These are phyloP conservation scores for Aleiodes leptofemur DNA, from an alignment of 2,888 invertebrate species.

Conservation along the genomic window DNA sequence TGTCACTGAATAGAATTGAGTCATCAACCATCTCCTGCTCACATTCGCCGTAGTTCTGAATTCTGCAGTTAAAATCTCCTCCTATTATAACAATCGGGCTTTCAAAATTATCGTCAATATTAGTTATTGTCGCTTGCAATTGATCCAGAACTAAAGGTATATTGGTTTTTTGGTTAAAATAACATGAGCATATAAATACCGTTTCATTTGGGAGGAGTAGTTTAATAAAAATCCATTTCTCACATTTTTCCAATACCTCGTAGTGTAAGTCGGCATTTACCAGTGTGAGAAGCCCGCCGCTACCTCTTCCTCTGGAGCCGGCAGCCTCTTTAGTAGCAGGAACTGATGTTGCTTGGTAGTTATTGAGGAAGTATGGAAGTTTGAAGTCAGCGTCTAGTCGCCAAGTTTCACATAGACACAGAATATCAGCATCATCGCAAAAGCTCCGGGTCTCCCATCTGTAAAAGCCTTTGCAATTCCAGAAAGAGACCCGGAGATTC, in stretches of 20 bases:
- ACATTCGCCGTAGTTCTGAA: background rate
- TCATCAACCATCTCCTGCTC: background rate
- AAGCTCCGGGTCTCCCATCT: slow-evolving; percentile 5
- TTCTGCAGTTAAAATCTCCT: slow-evolving; percentile 8
- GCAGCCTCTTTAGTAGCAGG: background rate
- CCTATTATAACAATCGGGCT: background rate
- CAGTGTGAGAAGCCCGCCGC: background rate
- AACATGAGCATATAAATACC: background rate
- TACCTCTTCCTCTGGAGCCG: slow-evolving; percentile 7
- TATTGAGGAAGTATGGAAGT: background rate
- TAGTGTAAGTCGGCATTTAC: background rate
- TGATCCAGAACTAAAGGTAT: background rate
- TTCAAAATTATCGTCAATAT: background rate
- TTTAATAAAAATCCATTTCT: too few relatives aligned
- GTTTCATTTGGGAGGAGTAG: too few relatives aligned
- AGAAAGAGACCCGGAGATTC: background rate
- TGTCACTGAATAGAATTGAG: background rate
- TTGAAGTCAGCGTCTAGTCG: background rate
- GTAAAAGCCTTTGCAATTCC: slow-evolving; percentile 1
- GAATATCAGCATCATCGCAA: background rate
- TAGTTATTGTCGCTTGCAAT: background rate
- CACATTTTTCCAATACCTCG: too few relatives aligned
- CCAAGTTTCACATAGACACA: slow-evolving; percentile 5
- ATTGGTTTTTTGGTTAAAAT: background rate
- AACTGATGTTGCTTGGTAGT: background rate